phyloP scores from a whole-genome alignment of 2,113 vertebrate species.

The Taxidea taxus region DNA sequence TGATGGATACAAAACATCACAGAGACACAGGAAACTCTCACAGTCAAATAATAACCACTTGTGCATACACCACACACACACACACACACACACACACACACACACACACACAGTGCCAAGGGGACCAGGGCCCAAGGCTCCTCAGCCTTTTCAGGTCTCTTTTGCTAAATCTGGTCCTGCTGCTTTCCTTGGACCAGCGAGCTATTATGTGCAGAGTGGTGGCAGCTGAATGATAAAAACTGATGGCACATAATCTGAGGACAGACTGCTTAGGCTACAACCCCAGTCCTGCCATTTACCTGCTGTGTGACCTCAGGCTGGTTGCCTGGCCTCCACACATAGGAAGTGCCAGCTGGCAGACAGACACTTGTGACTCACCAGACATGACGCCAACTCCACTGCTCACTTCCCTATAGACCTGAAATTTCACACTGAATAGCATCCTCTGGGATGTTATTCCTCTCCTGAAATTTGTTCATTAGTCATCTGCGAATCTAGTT shows the following conservation, averaged over 20 bases:
- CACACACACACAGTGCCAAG: not conserved
- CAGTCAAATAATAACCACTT: too few species aligned
- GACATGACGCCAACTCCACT: too few species aligned
- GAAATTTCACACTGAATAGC: not conserved
- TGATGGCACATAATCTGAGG: not conserved
- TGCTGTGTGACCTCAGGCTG: rapidly evolving
- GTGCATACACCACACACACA: not conserved
- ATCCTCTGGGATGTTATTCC: too few species aligned
- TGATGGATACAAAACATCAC: not conserved
- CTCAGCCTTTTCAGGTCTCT: not conserved
- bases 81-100: not conserved
- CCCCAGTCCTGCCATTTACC: too few species aligned
- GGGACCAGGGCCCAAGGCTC: too few species aligned
- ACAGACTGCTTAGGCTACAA: not conserved
- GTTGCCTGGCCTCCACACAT: not conserved
- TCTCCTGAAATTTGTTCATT: not conserved
- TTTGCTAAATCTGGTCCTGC: too few species aligned
- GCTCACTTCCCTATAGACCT: not conserved
- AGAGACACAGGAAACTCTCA: not conserved
- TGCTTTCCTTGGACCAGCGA: too few species aligned
- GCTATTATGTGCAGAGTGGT: too few species aligned
- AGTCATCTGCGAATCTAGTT: not conserved
- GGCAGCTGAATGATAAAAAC: not conserved
- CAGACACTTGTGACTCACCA: not conserved
- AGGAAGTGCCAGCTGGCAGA: not conserved